Evolutionary conservation across 2,888 invertebrate species (phyloP), one percentile per base, ranked within the genome.

Genomic region (Agonopterix alstromeriana): DNA sequence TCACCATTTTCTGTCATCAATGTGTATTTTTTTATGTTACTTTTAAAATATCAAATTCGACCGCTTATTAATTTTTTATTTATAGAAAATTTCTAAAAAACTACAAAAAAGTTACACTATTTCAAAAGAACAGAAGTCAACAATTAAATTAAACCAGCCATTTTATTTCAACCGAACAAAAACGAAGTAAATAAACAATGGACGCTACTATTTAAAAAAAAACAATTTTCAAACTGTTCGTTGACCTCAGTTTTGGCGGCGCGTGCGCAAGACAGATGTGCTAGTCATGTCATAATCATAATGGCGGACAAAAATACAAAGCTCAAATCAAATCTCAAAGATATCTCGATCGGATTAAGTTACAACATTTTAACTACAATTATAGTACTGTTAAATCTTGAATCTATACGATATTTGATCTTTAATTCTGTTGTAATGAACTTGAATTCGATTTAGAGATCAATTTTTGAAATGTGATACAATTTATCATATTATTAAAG

Each of bases 301-400:
- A 80, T 77, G 81, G 80, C 82, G 74, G 78, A 76, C 70, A 65
- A 67, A 55, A 71, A 73, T 70, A 82, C 82, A 83, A 83, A 82
- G 79, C 70, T 63, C 73, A 46, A 77, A 75, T 71, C 74, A 70
- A 82, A 85, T 83, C 82, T 77, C 58, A 36, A 58, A 84, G 84
- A 85, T 85, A 85, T 83, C 79, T 86, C 67, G 60, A 52, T 56
- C 63, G 84, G 84, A 86, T 85, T 85, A 84, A 78, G 71, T 80
- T 80, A 86, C 83, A 76, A 80, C 27, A 70, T 78, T 82, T 77
- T 73, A 77, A 81, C 77, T 69, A 83, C 82, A 82, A 84, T 82
- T 82, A 77, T 69, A 70, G 76, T 78, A 73, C 82, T 80, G 82
- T 81, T 79, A 73, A 55, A 55, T 53, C 56, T n/a, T 11, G 12